phyloP scores from a whole-genome alignment of 2,113 vertebrate genomes.

The Eudyptes chrysolophus region DNA sequence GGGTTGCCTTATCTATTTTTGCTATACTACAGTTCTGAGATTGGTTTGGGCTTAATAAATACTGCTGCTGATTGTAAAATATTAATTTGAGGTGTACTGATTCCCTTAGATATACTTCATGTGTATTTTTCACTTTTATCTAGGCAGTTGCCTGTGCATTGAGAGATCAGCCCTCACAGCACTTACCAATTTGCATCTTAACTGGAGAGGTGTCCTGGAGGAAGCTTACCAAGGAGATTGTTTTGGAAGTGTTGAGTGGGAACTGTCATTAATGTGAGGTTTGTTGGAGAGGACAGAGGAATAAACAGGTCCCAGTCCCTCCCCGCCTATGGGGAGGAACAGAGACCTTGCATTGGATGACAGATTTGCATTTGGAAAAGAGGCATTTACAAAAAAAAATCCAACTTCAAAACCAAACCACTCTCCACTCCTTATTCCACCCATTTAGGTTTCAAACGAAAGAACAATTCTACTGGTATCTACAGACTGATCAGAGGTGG shows the following conservation, averaged over 20 bases:
- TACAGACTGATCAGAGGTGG: background rate
- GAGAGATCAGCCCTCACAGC: background rate
- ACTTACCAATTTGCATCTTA: background rate
- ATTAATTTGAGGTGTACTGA: background rate
- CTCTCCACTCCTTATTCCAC: background rate
- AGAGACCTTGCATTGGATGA: background rate
- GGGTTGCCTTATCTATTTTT: background rate
- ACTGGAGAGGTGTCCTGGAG: background rate
- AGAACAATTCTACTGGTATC: background rate
- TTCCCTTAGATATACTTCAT: background rate
- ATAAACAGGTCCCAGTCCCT: background rate
- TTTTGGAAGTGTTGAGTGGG: background rate
- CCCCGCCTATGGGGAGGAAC: background rate
- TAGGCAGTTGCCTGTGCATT: rapidly evolving
- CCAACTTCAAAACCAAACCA: background rate
- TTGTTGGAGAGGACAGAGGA: background rate
- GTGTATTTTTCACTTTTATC: background rate
- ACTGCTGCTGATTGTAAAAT: background rate
- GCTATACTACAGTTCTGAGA: background rate
- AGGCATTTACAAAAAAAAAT: background rate
- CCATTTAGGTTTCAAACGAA: background rate
- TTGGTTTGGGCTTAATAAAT: background rate
- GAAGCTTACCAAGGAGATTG: background rate
- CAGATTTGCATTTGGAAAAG: background rate
- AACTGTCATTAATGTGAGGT: background rate